Evolutionary conservation across 2,113 vertebrate species (phyloP).

Genomic region (Notothenia rossii): DNA sequence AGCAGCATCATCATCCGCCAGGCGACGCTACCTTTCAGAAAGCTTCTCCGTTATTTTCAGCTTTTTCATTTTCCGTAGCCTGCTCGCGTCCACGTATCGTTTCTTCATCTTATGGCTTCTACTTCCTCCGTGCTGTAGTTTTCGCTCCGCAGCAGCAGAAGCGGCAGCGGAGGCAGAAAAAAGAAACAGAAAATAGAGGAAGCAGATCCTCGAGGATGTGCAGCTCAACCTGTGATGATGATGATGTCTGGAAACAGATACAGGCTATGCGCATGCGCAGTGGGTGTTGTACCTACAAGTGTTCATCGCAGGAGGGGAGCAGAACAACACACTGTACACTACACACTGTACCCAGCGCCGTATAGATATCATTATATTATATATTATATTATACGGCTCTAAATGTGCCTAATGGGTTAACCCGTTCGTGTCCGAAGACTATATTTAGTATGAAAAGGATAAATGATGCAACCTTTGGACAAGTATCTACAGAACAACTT

Average conservation of each 20-base stretch:
- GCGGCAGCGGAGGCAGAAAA: slow-evolving; percentile 1
- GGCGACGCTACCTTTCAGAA: slow-evolving; percentile 82
- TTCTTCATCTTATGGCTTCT: slow-evolving; percentile 86
- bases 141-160: slow-evolving; percentile 46
- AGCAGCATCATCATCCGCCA: slow-evolving; percentile 43
- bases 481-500: no score
- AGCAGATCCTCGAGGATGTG: slow-evolving; percentile 44
- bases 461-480: no score
- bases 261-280: slow-evolving; percentile 68
- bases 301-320: slow-evolving; percentile 60
- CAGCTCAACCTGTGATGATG: slow-evolving; percentile 60
- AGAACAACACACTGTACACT: slow-evolving; percentile 25
- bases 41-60: slow-evolving; percentile 84
- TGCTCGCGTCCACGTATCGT: slow-evolving; percentile 85
- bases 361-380: no score
- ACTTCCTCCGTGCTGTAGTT: slow-evolving; percentile 45
- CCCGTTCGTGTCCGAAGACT: no score
- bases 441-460: no score
- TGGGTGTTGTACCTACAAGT: slow-evolving; percentile 47
- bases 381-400: no score
- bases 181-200: slow-evolving; percentile 13
- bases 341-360: neutral
- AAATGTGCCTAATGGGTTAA: neutral
- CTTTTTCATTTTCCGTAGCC: slow-evolving; percentile 85
- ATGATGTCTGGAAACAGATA: slow-evolving; percentile 50